phyloP scores from a whole-genome alignment of 53 echinoderm and acorn worm genomes.

The Crossaster papposus region DNA sequence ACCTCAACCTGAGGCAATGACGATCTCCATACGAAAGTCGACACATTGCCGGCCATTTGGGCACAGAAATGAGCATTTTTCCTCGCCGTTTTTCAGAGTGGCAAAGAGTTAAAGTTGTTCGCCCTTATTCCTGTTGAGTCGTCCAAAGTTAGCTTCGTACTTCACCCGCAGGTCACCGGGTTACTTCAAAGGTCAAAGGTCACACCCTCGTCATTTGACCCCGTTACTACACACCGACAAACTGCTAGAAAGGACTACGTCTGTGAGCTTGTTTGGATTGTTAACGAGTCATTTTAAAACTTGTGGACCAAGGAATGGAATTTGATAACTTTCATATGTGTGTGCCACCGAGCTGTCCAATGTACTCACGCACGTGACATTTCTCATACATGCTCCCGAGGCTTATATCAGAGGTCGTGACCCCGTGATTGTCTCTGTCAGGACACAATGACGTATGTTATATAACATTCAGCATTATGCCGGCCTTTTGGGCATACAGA shows the following conservation, averaged over 20 bases:
- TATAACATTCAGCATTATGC: constrained; percentile 45
- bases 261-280: not conserved
- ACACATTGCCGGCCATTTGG: constrained; percentile 62
- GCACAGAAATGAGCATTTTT: constrained; percentile 50
- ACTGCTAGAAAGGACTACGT: not conserved
- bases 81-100: not conserved
- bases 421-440: constrained; percentile 39
- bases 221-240: not conserved
- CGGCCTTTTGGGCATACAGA: constrained; percentile 59
- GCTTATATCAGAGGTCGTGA: constrained; percentile 40
- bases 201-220: constrained; percentile 35
- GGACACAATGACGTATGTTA: constrained; percentile 34
- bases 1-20: constrained; percentile 25
- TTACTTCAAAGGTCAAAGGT: constrained; percentile 37
- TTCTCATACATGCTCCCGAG: constrained; percentile 11
- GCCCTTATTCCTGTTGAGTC: not conserved
- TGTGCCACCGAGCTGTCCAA: not conserved
- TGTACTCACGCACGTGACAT: constrained; percentile 18
- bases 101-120: not conserved
- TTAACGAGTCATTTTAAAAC: not conserved
- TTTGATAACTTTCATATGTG: not conserved
- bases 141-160: constrained; percentile 4
- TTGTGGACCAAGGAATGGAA: not conserved
- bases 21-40: constrained; percentile 37
- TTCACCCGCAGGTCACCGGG: not conserved